Base-by-base conservation (phyloP, 2,888 invertebrate species). In the Cheiracanthium punctorium region DNA sequence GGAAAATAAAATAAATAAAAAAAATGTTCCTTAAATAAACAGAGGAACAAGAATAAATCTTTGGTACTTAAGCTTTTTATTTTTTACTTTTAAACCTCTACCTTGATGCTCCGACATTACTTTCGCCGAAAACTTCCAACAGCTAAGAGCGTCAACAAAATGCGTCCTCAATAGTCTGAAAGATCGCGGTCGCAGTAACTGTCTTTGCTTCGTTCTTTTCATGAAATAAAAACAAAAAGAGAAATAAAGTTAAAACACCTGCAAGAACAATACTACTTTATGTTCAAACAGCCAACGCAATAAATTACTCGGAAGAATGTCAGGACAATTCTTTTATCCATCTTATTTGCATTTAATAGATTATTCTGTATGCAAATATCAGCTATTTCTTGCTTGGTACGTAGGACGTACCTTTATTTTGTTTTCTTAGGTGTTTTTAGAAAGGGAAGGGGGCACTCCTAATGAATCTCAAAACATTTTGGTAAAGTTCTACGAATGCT, bases 231-330 rank as follows among this genome's bases (percentile, higher is more conserved):
- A n/a, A n/a, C n/a, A n/a, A n/a, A n/a, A n/a, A n/a, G n/a, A n/a
- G n/a, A n/a, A n/a, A n/a, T n/a, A n/a, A n/a, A n/a, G n/a, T n/a
- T 24, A 58, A 58, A 58, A 58, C 58, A 58, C 58, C 58, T 58
- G 58, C 24, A n/a, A 4, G 58, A 17, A 17, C 24, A 58, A 24
- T 58, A 58, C n/a, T n/a, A n/a, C 58, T 58, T 24, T 1, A 58
- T 12, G 20, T 24, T 24, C 14, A 58, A 12, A 58, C 58, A 24
- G 58, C 14, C 24, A 17, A 24, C 24, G 2, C 2, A n/a, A 58
- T 58, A 58, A 58, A 58, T 58, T 58, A 58, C 24, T 2, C 48
- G 12, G 48, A 48, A 48, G 48, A 48, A 48, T 48, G 48, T 48
- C 17, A 10, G n/a, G 48, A 48, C 48, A 17, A 12, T 17, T 17